Conservation (phyloP, 2,888 invertebrate species). For the Nemurella pictetii region DNA sequence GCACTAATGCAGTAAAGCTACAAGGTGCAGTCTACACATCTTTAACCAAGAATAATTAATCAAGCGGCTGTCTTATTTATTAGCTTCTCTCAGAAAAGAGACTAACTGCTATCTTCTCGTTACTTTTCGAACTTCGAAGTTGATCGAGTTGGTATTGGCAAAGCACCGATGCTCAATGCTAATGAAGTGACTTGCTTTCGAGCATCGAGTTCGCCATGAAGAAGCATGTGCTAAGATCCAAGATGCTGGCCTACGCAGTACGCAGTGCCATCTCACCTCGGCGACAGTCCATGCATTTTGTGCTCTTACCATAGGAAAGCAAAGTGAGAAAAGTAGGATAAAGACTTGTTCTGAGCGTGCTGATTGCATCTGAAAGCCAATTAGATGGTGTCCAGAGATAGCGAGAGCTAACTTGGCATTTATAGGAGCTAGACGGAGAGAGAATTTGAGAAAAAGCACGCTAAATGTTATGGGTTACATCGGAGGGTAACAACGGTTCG, state of each 20-base stretch:
- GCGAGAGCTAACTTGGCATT: neutral
- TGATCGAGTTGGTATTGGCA: neutral
- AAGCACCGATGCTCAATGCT: neutral
- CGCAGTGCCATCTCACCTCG: neutral
- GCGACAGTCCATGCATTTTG: neutral
- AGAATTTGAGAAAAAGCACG: neutral
- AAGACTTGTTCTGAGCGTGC: neutral
- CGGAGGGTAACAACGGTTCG: no score
- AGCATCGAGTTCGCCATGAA: neutral
- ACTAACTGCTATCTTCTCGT: neutral
- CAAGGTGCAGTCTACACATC: constrained; percentile 6
- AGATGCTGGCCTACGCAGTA: neutral
- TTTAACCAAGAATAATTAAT: constrained; percentile 30
- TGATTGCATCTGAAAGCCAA: constrained; percentile 24
- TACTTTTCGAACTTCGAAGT: constrained; percentile 1
- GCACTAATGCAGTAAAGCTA: neutral
- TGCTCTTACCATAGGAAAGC: neutral
- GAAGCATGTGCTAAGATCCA: neutral
- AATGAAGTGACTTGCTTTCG: neutral
- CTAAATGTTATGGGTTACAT: no score
- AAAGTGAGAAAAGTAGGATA: constrained; percentile 10
- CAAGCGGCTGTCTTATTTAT: constrained; percentile 33
- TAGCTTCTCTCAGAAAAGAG: constrained; percentile 13
- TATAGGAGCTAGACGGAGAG: neutral
- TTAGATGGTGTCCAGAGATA: constrained; percentile 30